These are phyloP conservation scores for Melanophora roralis DNA, from an alignment of 2,888 invertebrate species.

Conservation along the genomic window DNA sequence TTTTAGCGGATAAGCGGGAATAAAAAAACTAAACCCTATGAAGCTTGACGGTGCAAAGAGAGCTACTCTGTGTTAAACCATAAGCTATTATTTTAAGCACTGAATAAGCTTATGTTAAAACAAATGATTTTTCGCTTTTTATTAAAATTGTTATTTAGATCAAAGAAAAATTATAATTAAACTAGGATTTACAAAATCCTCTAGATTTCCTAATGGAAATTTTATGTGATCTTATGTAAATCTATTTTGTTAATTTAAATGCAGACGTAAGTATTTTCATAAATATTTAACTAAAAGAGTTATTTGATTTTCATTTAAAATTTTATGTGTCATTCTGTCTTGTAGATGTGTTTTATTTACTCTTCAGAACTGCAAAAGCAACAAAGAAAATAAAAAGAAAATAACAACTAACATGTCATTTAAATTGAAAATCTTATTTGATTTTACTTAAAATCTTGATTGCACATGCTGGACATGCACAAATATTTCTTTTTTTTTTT, in stretches of 20 bases:
- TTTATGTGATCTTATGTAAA: not conserved
- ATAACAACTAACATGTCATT: conserved; percentile 26
- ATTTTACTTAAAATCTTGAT: conserved; percentile 53
- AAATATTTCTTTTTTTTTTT: conserved; percentile 21
- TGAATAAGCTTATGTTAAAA: no score
- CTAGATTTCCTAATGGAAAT: no score
- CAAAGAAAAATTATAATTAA: no score
- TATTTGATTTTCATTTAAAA: conserved; percentile 2
- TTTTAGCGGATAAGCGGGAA: no score
- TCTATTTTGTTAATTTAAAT: not conserved
- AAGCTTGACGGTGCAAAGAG: no score
- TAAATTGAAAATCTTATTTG: conserved; percentile 56
- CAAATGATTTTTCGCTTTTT: no score
- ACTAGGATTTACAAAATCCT: no score
- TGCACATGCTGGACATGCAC: conserved; percentile 53
- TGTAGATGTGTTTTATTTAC: conserved; percentile 8
- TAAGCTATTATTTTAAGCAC: no score
- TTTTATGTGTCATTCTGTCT: not conserved
- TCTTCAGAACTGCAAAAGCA: conserved; percentile 20
- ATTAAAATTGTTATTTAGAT: no score
- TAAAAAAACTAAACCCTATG: no score
- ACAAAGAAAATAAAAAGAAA: not conserved
- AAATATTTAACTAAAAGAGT: not conserved
- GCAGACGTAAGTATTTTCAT: not conserved
- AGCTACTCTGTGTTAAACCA: no score